Conservation (phyloP, 2,888 invertebrate species). For the Agriopis aurantiaria region DNA sequence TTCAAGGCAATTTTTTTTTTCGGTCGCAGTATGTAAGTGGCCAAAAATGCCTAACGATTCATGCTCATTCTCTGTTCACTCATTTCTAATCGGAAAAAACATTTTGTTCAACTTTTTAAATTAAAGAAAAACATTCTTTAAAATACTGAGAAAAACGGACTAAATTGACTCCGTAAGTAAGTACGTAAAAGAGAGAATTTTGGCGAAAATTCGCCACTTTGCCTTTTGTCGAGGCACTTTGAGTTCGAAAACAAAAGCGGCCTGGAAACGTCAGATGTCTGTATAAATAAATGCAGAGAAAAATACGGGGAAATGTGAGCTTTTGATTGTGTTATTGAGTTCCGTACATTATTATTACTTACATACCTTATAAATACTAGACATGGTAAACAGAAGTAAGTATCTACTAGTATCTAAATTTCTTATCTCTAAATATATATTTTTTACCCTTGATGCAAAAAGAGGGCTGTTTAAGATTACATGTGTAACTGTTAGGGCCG, state of each 20-base stretch:
- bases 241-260: slow-evolving; percentile 31
- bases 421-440: too few relatives aligned
- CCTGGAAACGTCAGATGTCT: slow-evolving; percentile 28
- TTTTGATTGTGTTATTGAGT: neutral
- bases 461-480: too few relatives aligned
- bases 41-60: too few relatives aligned
- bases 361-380: too few relatives aligned
- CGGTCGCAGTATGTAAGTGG: too few relatives aligned
- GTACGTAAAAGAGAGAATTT: slow-evolving; percentile 20
- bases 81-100: neutral
- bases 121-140: slow-evolving; percentile 29
- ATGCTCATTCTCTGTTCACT: too few relatives aligned
- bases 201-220: slow-evolving; percentile 27
- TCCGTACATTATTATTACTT: slow-evolving; percentile 1
- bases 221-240: slow-evolving; percentile 32
- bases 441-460: too few relatives aligned
- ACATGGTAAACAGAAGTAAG: too few relatives aligned
- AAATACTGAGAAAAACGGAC: slow-evolving; percentile 20
- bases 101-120: slow-evolving; percentile 24
- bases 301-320: slow-evolving; percentile 12
- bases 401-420: too few relatives aligned
- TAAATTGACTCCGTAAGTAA: slow-evolving; percentile 30
- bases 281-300: slow-evolving; percentile 33
- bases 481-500: too few relatives aligned
- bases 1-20: too few relatives aligned